Evolutionary conservation across 2,113 vertebrate genomes (phyloP), one percentile per base, ranked within the genome.

Genomic region (Cnemophilus loriae): DNA sequence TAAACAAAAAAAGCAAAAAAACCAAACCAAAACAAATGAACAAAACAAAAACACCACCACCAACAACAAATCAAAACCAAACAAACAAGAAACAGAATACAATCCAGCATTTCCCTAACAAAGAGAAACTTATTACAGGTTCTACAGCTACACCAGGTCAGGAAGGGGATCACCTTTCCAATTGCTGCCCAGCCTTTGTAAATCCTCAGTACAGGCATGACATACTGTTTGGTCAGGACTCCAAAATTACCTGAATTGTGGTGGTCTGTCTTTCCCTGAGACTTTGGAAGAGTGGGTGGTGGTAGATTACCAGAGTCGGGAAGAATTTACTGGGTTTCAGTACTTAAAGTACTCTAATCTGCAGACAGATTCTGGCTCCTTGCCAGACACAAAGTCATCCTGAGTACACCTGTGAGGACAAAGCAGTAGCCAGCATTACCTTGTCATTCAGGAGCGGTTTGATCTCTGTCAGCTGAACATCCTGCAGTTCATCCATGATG

Each of bases 391-490:
- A 18, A 50, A 85, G 55, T 71, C 53, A 93, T 33, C 26, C 56
- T 4, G 4, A 64, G 41, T 3, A 64, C 39, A 23, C 52, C 90
- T 37, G 16, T 7, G 59, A 83, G 39, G 68, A 28, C 30, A 39
- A 59, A 75, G 64, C 10, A 63, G 70, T 41, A 87, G 73, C n/a
- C 15, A 56, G 33, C 44, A 56, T 98, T 97, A 99, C 99, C 98
- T 99, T 99, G 89, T 99, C 98, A 18, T 99, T 99, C 95, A 99
- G 98, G 49, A 99, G 99, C 0, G 99, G 99, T 95, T 99, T 99
- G 97, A 99, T 99, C 97, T 99, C 99, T 55, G 99, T 99, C 96
- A 99, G 89, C 96, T 99, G 99, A 91, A 99, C 99, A 89, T 99
- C 99, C 96, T 99, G 99, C 84, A 99, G 98, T 95, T 99, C 99